Percentiles rank a stretch among this genome's conserved stretches.
Evolutionary conservation across 92 coral and sea anemone species (phyloP).

Genomic region (Porites lobata): DNA sequence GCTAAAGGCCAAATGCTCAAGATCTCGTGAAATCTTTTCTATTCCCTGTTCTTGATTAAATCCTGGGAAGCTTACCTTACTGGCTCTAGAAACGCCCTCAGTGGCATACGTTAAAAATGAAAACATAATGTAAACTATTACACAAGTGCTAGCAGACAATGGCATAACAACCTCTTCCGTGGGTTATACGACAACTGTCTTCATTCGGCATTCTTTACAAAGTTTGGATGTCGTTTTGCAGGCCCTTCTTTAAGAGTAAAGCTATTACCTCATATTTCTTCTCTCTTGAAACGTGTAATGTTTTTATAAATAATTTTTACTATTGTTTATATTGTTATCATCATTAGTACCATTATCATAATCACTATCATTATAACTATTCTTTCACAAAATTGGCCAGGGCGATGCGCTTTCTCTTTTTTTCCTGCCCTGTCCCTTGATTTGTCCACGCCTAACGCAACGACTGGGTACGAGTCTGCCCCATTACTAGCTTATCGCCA

Average conservation of each 20-base stretch:
- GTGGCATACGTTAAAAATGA: neutral
- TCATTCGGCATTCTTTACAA: no score
- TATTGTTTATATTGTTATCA: no score
- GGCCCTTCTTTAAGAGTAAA: no score
- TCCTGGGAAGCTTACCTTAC: neutral
- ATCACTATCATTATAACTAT: neutral
- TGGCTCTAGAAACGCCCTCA: conserved; percentile 5
- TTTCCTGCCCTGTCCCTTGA: neutral
- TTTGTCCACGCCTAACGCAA: no score
- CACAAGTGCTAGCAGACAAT: conserved; percentile 1
- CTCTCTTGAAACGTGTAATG: no score
- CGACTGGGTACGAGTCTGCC: no score
- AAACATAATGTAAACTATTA: neutral
- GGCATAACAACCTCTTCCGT: conserved; percentile 9
- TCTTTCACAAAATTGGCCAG: neutral
- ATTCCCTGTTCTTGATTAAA: neutral
- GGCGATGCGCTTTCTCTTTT: neutral
- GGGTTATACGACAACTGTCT: neutral
- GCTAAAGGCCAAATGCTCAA: conserved; percentile 20
- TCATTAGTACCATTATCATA: neutral
- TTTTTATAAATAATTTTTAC: no score
- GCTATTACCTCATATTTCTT: no score
- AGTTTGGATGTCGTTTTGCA: no score
- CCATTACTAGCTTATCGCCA: no score
- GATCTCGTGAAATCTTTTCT: conserved; percentile 24